Evolutionary conservation across 2,797 vertebrate genomes (phyloP).

Genomic region (Botia almorhae): DNA sequence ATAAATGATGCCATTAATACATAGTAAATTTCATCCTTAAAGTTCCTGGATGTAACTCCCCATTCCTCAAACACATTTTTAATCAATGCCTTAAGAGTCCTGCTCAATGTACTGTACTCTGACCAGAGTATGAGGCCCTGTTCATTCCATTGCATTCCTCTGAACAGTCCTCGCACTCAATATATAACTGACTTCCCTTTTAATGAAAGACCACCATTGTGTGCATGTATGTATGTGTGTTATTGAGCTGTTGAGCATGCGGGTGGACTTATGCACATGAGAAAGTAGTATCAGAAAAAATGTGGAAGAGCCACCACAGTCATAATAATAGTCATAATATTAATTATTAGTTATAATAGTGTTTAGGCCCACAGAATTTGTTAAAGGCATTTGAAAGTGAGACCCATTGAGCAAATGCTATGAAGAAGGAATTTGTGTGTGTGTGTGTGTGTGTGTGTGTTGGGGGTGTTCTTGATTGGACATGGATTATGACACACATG

Average conservation of each 20-base stretch:
- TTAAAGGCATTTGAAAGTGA: neutral
- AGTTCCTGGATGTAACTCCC: too few relatives aligned
- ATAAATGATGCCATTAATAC: too few relatives aligned
- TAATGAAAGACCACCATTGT: slow-evolving; percentile 75
- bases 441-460: neutral
- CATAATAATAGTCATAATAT: neutral
- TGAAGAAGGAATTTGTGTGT: neutral
- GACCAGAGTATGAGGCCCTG: slow-evolving; percentile 64
- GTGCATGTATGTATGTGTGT: slow-evolving; percentile 31
- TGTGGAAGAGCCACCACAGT: neutral
- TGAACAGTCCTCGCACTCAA: slow-evolving; percentile 79
- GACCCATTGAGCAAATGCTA: neutral
- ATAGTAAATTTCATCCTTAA: too few relatives aligned
- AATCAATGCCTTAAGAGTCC: neutral
- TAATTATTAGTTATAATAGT: neutral
- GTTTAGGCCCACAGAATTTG: neutral
- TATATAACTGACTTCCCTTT: slow-evolving; percentile 78
- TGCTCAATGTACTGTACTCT: neutral
- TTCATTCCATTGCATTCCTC: slow-evolving; percentile 83
- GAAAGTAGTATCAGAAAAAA: neutral
- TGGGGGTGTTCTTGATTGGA: neutral
- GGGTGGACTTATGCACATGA: neutral
- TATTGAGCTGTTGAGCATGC: neutral
- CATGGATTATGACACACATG: slow-evolving; percentile 38
- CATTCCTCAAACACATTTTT: neutral